These are phyloP conservation scores for Gobio occitaniae DNA, from an alignment of 2,797 vertebrate species.

Conservation along the genomic window DNA sequence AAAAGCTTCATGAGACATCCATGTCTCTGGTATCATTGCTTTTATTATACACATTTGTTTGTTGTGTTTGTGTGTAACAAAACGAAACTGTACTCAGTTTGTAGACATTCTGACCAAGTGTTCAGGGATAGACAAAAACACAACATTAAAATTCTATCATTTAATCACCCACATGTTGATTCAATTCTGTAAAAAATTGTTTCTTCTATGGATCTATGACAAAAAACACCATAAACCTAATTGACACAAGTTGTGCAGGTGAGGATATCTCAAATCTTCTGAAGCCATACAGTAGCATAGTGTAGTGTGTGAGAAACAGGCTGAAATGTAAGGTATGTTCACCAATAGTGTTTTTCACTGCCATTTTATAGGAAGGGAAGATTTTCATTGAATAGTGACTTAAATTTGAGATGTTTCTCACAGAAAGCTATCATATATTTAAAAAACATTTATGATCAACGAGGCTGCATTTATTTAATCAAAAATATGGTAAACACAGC, in stretches of 20 bases:
- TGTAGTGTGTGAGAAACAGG: background rate
- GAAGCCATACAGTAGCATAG: background rate
- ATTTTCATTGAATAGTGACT: background rate
- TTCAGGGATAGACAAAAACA: background rate
- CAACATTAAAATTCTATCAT: background rate
- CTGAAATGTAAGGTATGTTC: background rate
- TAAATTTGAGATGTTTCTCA: background rate
- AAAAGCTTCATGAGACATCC: slow-evolving; percentile 34
- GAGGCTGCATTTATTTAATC: background rate
- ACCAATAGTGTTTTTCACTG: background rate
- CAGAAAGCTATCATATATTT: no score
- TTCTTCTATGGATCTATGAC: no score
- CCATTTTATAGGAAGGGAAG: background rate
- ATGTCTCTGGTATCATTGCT: slow-evolving; percentile 36
- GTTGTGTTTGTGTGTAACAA: slow-evolving; percentile 21
- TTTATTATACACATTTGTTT: slow-evolving; percentile 32
- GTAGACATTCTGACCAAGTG: background rate
- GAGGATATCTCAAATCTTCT: background rate
- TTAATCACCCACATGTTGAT: background rate
- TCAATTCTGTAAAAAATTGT: background rate
- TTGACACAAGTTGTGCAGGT: background rate
- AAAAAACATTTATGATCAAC: no score
- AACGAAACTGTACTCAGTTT: slow-evolving; percentile 21
- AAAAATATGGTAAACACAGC: background rate
- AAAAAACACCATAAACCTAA: no score